phyloP scores from a whole-genome alignment of 2,888 invertebrate species.

The Diarsia dahlii region DNA sequence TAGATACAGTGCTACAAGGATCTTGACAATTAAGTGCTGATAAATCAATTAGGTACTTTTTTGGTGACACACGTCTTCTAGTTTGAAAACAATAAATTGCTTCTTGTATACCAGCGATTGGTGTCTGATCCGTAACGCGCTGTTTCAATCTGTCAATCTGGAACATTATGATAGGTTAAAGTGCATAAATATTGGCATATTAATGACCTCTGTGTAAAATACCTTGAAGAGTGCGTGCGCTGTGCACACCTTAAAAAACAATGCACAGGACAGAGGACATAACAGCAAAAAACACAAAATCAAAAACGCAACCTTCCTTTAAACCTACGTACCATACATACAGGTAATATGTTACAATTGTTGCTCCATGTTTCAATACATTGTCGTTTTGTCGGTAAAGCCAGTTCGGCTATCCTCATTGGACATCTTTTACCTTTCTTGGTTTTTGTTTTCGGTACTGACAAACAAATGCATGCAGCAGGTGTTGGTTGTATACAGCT shows the following conservation, averaged over 20 bases:
- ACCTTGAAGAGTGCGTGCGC: background rate
- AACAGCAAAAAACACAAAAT: too few species aligned
- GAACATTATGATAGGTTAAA: conserved; percentile 28
- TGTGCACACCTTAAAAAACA: conserved; percentile 1
- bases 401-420: conserved; percentile 81
- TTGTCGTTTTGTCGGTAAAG: conserved; percentile 82
- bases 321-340: conserved; percentile 75
- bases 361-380: conserved; percentile 84
- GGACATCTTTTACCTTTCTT: conserved; percentile 71
- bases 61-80: conserved; percentile 55
- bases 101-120: conserved; percentile 79
- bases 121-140: conserved; percentile 79
- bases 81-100: conserved; percentile 81
- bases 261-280: too few species aligned
- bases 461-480: conserved; percentile 1
- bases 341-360: conserved; percentile 78
- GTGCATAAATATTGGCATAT: too few species aligned
- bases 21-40: background rate
- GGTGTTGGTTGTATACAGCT: conserved; percentile 1
- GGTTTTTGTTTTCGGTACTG: conserved; percentile 19
- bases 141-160: conserved; percentile 82
- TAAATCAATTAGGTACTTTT: conserved; percentile 42
- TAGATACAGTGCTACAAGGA: background rate
- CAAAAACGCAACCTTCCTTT: background rate
- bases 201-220: too few species aligned